Evolutionary conservation across 2,888 invertebrate species (phyloP).

Genomic region (Cephonodes hylas): DNA sequence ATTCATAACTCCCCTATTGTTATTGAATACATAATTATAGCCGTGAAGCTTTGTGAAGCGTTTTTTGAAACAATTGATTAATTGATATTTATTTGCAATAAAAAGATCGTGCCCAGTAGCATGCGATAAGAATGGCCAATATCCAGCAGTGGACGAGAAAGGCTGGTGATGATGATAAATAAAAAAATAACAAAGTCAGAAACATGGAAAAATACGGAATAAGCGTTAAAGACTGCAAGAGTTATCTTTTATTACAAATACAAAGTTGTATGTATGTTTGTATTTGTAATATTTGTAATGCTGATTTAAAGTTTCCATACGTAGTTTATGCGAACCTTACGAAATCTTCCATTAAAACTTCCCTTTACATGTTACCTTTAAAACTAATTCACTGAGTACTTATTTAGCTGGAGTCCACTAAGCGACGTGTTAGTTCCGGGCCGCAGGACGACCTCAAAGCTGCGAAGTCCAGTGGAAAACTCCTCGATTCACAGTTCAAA

Average conservation of each 20-base stretch:
- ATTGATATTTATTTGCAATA: background rate
- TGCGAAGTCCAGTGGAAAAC: slow-evolving; percentile 25
- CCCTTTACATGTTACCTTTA: background rate
- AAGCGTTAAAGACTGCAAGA: too few relatives aligned
- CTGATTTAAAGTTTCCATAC: too few relatives aligned
- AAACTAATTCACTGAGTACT: background rate
- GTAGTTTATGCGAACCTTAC: background rate
- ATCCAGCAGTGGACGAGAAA: too few relatives aligned
- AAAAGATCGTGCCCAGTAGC: too few relatives aligned
- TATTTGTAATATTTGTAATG: too few relatives aligned
- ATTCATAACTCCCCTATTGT: background rate
- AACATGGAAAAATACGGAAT: too few relatives aligned
- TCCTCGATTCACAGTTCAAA: slow-evolving; percentile 49
- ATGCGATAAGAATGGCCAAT: too few relatives aligned
- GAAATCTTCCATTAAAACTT: background rate
- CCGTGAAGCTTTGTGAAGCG: background rate
- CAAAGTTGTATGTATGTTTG: too few relatives aligned
- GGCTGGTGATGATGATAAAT: too few relatives aligned
- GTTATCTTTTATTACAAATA: too few relatives aligned
- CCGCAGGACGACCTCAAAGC: slow-evolving; percentile 25
- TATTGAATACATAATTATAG: background rate
- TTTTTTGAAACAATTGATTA: background rate
- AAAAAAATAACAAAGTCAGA: too few relatives aligned
- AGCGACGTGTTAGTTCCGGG: slow-evolving; percentile 18
- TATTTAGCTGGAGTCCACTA: slow-evolving; percentile 9